Conservation (phyloP, 1,140 invertebrate genomes). For the Eulimnadia texana region DNA sequence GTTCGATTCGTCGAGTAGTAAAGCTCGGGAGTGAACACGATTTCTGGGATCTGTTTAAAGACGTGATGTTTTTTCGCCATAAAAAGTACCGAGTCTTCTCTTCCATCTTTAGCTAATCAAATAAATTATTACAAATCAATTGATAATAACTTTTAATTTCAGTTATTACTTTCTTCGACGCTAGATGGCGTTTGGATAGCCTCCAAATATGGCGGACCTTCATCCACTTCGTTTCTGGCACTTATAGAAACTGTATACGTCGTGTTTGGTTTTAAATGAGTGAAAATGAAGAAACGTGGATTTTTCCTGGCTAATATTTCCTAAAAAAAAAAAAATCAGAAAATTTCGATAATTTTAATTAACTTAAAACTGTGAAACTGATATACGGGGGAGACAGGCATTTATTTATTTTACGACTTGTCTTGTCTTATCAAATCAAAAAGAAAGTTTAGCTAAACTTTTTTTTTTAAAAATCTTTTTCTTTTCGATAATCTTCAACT, state of each 20-base stretch:
- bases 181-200: conserved; percentile 47
- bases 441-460: too few relatives aligned
- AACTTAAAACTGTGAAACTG: not conserved
- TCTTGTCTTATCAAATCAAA: conserved; percentile 21
- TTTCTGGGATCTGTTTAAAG: conserved; percentile 12
- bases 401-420: not conserved
- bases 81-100: not conserved
- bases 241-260: conserved; percentile 60
- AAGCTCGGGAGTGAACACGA: conserved; percentile 8
- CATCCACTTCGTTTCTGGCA: conserved; percentile 63
- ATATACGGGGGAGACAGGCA: not conserved
- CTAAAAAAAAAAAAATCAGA: conserved; percentile 10
- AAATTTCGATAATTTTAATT: not conserved
- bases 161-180: conserved; percentile 42
- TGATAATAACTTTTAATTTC: too few relatives aligned
- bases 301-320: conserved; percentile 20
- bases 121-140: too few relatives aligned
- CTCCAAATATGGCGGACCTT: conserved; percentile 45
- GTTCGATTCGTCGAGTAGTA: conserved; percentile 17
- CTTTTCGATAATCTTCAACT: too few relatives aligned
- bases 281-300: conserved; percentile 53
- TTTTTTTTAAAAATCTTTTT: too few relatives aligned
- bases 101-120: not conserved
- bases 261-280: conserved; percentile 53
- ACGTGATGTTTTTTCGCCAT: not conserved